Evolutionary conservation across 2,888 invertebrate species (phyloP).

Genomic region (Ectemnius cavifrons): DNA sequence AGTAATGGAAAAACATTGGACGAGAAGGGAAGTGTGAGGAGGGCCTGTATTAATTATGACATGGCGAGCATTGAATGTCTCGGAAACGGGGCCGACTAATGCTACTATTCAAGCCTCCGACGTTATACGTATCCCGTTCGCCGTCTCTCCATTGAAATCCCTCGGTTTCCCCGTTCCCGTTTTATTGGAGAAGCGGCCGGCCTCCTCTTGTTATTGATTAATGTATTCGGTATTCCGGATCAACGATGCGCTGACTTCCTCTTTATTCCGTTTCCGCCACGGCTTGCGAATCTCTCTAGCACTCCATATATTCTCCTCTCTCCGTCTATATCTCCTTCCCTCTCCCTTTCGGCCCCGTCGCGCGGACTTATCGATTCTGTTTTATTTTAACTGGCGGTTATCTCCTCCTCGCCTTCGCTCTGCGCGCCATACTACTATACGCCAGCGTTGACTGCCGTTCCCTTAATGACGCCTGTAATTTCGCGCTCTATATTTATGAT

Average conservation of each 20-base stretch:
- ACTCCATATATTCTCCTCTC: not conserved
- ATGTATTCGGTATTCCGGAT: slow-evolving; percentile 61
- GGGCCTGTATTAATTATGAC: slow-evolving; percentile 57
- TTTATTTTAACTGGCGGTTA: slow-evolving; percentile 56
- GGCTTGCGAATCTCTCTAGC: no score
- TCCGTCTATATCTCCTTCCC: slow-evolving; percentile 12
- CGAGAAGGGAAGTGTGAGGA: slow-evolving; percentile 8
- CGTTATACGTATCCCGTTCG: slow-evolving; percentile 38
- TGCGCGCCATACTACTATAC: slow-evolving; percentile 31
- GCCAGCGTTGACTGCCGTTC: slow-evolving; percentile 22
- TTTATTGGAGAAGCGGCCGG: slow-evolving; percentile 49
- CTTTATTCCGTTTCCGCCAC: slow-evolving; percentile 40
- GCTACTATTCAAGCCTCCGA: slow-evolving; percentile 52
- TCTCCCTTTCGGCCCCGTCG: no score
- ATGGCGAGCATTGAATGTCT: slow-evolving; percentile 50
- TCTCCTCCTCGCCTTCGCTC: slow-evolving; percentile 37
- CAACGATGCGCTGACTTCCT: slow-evolving; percentile 53
- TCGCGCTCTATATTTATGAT: slow-evolving; percentile 21
- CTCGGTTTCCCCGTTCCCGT: slow-evolving; percentile 39
- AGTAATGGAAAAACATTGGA: not conserved
- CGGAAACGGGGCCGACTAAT: slow-evolving; percentile 51
- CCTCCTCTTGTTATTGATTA: slow-evolving; percentile 59
- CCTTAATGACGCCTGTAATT: slow-evolving; percentile 32
- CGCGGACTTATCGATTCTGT: slow-evolving; percentile 54
- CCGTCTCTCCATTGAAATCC: slow-evolving; percentile 47